Conservation (phyloP, 2,888 invertebrate genomes). For the Tryphoninae sp. region DNA sequence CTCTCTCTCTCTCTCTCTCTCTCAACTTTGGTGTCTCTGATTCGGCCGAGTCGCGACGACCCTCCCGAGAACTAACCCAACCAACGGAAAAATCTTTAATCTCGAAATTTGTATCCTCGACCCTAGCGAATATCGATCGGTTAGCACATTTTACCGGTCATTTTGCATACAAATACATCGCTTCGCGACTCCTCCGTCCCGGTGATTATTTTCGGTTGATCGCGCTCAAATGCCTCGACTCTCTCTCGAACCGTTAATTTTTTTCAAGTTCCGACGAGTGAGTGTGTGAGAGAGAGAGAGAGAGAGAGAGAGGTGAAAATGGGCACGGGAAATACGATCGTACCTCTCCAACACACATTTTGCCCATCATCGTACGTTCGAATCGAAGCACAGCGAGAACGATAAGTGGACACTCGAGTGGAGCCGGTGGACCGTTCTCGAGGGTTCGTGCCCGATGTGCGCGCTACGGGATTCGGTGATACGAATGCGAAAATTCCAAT, state of each 20-base stretch:
- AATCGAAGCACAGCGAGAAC: slow-evolving; percentile 11
- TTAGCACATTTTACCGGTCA: too few relatives aligned
- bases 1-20: not conserved
- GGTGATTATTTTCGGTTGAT: too few relatives aligned
- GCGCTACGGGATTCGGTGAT: slow-evolving; percentile 14
- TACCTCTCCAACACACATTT: not conserved
- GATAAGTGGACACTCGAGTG: slow-evolving; percentile 47
- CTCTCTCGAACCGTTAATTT: too few relatives aligned
- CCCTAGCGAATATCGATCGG: too few relatives aligned
- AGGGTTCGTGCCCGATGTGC: not conserved
- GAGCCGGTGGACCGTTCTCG: slow-evolving; percentile 44
- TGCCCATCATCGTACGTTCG: not conserved
- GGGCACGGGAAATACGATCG: not conserved
- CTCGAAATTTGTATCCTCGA: not conserved
- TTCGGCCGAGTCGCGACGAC: not conserved
- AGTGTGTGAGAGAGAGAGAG: not conserved
- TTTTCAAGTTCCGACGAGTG: too few relatives aligned
- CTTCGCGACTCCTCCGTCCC: too few relatives aligned
- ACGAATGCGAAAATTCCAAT: slow-evolving; percentile 48
- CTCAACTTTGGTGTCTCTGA: slow-evolving; percentile 27
- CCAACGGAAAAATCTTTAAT: slow-evolving; percentile 37
- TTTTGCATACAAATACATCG: too few relatives aligned
- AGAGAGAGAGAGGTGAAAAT: not conserved
- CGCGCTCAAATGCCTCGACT: too few relatives aligned
- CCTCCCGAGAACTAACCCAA: slow-evolving; percentile 61